Evolutionary conservation across 2,888 invertebrate genomes (phyloP).

Genomic region (Andrena hattorfiana): DNA sequence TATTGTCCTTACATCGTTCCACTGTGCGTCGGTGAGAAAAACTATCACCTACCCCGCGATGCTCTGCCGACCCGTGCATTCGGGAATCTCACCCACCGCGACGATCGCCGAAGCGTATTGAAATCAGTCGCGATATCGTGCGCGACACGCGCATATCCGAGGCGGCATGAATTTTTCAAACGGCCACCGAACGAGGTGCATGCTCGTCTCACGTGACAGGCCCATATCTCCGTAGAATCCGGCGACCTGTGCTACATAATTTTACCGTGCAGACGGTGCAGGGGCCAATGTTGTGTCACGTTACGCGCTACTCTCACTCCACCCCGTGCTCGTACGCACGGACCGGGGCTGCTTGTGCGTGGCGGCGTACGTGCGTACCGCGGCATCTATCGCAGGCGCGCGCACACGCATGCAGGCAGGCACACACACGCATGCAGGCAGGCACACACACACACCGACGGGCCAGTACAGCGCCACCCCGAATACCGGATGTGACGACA

Average conservation of each 20-base stretch:
- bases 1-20: too few relatives aligned
- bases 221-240: slow-evolving; percentile 46
- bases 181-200: slow-evolving; percentile 28
- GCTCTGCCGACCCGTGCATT: background rate
- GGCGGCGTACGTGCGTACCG: background rate
- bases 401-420: background rate
- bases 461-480: slow-evolving; percentile 71
- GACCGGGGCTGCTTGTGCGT: background rate
- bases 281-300: slow-evolving; percentile 41
- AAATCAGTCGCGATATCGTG: background rate
- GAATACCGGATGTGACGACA: slow-evolving; percentile 81
- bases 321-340: slow-evolving; percentile 36
- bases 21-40: background rate
- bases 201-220: slow-evolving; percentile 50
- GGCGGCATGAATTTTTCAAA: slow-evolving; percentile 40
- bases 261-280: slow-evolving; percentile 42
- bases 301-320: slow-evolving; percentile 48
- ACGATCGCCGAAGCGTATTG: slow-evolving; percentile 2
- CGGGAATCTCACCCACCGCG: background rate
- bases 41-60: background rate
- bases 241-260: slow-evolving; percentile 46
- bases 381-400: slow-evolving; percentile 32
- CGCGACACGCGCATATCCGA: background rate
- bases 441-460: slow-evolving; percentile 6
- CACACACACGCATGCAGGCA: background rate